Base-by-base conservation (phyloP, 2,888 invertebrate genomes). In the Mesoligia furuncula region DNA sequence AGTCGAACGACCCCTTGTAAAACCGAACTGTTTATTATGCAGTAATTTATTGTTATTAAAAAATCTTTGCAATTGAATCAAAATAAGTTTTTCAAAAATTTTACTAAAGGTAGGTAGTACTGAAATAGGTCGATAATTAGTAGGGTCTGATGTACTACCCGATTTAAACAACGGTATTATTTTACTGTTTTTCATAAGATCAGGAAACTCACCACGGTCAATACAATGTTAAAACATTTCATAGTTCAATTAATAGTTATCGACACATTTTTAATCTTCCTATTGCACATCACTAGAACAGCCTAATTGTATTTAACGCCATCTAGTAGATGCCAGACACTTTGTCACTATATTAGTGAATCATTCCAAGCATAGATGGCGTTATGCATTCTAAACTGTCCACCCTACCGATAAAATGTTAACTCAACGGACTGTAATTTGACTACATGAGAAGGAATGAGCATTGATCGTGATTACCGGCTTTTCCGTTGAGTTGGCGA, bases 361-460 rank as follows among this genome's bases (percentile, higher is more conserved):
- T 27, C 13, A 17, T 27, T 0, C 15, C 9, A 27, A 31, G 4
- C 13, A 73, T 62, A 81, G 81, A 81, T 81, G 81, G 78, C 61
- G 66, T 9, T 66, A 15, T 5, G n/a, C 42, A 17, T 8, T 1
- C 24, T 20, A 31, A 68, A 24, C 27, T 31, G 48, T 27, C 15
- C 24, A 68, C 31, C 31, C 24, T 48, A 27, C 20, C 15, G 5
- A 11, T n/a, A 31, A 8, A 36, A 17, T 24, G 0, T 8, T 17
- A 24, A 54, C 1, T 9, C 2, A 15, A 17, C 7, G 17, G 17
- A 61, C 4, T 48, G 57, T 73, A 39, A 57, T 67, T 59, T 78
- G 61, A 62, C 8, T 69, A 69, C n/a, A 20, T n/a, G 54, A 31
- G 1, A 24, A 8, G 9, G 15, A 42, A 31, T 4, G 20, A 31